A percentile compares a stretch with the other conserved stretches of the same genome.
Evolutionary conservation across 2,113 vertebrate species (phyloP).

Genomic region (Xenopus tropicalis): DNA sequence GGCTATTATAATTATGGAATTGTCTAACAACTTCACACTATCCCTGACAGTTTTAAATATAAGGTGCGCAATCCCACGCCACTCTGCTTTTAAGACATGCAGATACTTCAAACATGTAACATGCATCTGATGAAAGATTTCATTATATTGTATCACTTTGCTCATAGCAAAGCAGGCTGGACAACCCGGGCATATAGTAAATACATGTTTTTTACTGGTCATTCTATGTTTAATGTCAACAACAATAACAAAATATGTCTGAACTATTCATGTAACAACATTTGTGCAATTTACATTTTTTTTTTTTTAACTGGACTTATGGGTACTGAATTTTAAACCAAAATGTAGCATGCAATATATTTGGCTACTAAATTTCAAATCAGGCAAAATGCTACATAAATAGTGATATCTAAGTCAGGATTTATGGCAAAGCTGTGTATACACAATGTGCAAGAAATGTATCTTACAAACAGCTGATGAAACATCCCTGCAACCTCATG

Average conservation of each 20-base stretch:
- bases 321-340: neutral
- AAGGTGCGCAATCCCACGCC: constrained; percentile 27
- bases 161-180: neutral
- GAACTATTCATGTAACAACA: neutral
- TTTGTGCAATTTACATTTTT: neutral
- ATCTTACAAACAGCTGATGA: constrained; percentile 42
- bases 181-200: neutral
- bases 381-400: neutral
- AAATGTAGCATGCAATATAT: neutral
- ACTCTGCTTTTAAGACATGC: constrained; percentile 17
- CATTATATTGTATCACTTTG: neutral
- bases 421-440: neutral
- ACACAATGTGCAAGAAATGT: neutral
- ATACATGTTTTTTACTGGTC: neutral
- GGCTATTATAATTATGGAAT: constrained; percentile 69
- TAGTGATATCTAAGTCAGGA: too few species aligned
- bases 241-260: neutral
- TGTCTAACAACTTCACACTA: constrained; percentile 63
- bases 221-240: neutral
- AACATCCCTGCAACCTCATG: constrained; percentile 37
- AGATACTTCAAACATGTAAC: neutral
- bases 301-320: too few species aligned
- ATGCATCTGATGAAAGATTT: neutral
- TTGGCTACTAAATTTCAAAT: too few species aligned
- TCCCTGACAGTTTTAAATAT: constrained; percentile 19